phyloP scores from a whole-genome alignment of 1,140 invertebrate species.

The Monochamus saltuarius region DNA sequence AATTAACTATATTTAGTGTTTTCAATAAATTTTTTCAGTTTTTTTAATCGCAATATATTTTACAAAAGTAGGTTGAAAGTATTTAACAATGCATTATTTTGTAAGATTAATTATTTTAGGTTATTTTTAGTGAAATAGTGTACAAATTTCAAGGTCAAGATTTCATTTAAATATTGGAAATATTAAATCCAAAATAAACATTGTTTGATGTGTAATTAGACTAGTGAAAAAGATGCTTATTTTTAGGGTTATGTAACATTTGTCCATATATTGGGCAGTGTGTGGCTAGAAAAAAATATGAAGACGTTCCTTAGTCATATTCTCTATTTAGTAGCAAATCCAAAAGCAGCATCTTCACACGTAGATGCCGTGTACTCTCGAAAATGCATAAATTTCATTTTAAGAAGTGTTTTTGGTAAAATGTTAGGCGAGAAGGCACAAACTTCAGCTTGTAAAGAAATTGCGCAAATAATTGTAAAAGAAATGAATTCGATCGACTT shows the following conservation, averaged over 20 bases:
- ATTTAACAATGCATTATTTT: too few species aligned
- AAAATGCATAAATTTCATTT: slow-evolving; percentile 95
- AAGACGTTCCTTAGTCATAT: slow-evolving; percentile 83
- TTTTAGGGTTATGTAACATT: slow-evolving; percentile 91
- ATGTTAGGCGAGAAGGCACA: slow-evolving; percentile 97
- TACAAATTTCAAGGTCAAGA: too few species aligned
- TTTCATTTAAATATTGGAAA: too few species aligned
- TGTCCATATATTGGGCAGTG: slow-evolving; percentile 86
- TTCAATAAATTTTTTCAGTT: too few species aligned
- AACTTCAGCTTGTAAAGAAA: slow-evolving; percentile 91
- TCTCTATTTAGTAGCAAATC: slow-evolving; percentile 89
- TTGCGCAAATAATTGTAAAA: slow-evolving; percentile 87
- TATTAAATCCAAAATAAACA: too few species aligned
- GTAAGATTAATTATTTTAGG: too few species aligned
- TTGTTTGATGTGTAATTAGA: too few species aligned
- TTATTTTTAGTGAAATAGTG: too few species aligned
- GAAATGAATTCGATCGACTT: slow-evolving; percentile 95
- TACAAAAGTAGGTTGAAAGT: too few species aligned
- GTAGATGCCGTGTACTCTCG: slow-evolving; percentile 97
- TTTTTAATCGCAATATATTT: too few species aligned
- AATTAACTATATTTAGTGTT: too few species aligned
- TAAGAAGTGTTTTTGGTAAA: slow-evolving; percentile 86
- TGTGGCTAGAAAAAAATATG: slow-evolving; percentile 94
- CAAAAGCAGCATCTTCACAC: slow-evolving; percentile 90
- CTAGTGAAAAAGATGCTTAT: too few species aligned